phyloP scores from a whole-genome alignment of 2,888 invertebrate genomes.

The Aporophyla nigra region DNA sequence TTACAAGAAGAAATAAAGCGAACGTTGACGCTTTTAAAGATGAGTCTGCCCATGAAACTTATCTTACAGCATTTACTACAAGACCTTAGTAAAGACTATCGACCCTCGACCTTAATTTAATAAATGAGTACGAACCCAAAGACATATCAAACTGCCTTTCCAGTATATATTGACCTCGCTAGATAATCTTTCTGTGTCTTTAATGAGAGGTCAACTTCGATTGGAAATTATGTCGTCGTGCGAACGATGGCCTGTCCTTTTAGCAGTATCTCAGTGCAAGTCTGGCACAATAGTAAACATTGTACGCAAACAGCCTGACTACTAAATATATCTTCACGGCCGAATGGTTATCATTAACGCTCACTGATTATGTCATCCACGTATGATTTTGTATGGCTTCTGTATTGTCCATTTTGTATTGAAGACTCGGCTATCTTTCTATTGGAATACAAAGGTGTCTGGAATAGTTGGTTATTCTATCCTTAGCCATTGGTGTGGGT shows the following conservation, averaged over 20 bases:
- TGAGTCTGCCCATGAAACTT: background rate
- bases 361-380: conserved; percentile 54
- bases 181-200: too few relatives aligned
- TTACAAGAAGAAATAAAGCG: background rate
- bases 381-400: conserved; percentile 33
- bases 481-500: background rate
- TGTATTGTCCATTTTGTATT: conserved; percentile 32
- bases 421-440: background rate
- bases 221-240: background rate
- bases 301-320: conserved; percentile 41
- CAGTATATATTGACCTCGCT: background rate
- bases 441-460: conserved; percentile 24
- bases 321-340: conserved; percentile 59
- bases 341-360: conserved; percentile 41
- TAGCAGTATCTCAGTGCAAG: conserved; percentile 1
- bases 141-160: background rate
- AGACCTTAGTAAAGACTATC: conserved; percentile 33
- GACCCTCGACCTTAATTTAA: conserved; percentile 32
- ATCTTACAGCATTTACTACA: conserved; percentile 25
- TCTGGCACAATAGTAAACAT: conserved; percentile 48
- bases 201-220: background rate
- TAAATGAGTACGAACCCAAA: conserved; percentile 26
- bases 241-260: conserved; percentile 18
- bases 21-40: conserved; percentile 12
- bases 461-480: background rate